Base-by-base conservation (phyloP, 2,113 vertebrate genomes). In the Mirounga angustirostris region DNA sequence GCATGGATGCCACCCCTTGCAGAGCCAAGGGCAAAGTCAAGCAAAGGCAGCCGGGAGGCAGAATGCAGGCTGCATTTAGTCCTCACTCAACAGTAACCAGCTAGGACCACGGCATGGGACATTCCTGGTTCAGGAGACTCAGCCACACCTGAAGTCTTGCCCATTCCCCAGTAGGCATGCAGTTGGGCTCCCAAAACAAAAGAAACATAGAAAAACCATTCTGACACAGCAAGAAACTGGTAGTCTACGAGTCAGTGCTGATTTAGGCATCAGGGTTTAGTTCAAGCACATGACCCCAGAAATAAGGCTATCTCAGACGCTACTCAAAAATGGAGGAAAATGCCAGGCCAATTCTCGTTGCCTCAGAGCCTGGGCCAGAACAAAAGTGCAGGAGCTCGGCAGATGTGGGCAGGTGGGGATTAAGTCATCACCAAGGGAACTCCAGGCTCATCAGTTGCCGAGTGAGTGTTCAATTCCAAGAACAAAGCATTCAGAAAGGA, bases 21-120 rank as follows among this genome's bases (percentile, higher is more conserved):
- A n/a, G 65, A n/a, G 15, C 18, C 0, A 0, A 21, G 9, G 16
- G 50, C 11, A 9, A 8, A n/a, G 63, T 8, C 2, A 7, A 19
- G 33, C 87, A 6, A 0, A 9, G 46, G 24, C 46, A 16, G 58
- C 6, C 16, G 7, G 33, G 24, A 83, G 43, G 7, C 58, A 43
- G 69, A 28, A 59, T 5, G 12, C 5, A 21, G 63, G 54, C 22
- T 65, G 54, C 50, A 4, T 43, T 74, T n/a, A n/a, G 28, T 15
- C 21, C 50, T 43, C 33, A 24, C 56, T 43, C 82, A 26, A 16
- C 40, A 1, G 24, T 7, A 24, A 69, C 52, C 24, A 36, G 36
- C 63, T 33, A 24, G n/a, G 12, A n/a, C 43, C 3, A 40, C 19
- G 1, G 4, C 19, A 50, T 0, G 50, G 43, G 86, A 40, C 86